These are phyloP conservation scores for Andinoacara biseriatus DNA, from an alignment of 2,113 vertebrate species.

Conservation along the genomic window DNA sequence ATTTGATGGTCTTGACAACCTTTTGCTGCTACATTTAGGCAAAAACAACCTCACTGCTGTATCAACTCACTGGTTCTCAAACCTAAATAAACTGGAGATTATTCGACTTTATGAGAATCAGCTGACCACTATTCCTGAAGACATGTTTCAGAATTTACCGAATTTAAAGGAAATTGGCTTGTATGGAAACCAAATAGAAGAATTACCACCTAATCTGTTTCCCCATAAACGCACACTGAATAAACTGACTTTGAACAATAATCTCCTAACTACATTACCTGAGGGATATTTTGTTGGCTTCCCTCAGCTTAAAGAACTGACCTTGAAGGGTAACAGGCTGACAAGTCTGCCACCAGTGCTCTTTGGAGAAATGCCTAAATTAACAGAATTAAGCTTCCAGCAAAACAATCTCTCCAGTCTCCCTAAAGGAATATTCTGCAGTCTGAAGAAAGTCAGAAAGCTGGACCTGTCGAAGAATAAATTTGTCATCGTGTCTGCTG, in stretches of 20 bases:
- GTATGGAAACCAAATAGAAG: slow-evolving; percentile 71
- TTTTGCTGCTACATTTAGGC: slow-evolving; percentile 74
- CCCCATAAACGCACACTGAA: slow-evolving; percentile 75
- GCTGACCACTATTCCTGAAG: slow-evolving; percentile 73
- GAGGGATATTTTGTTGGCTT: slow-evolving; percentile 76
- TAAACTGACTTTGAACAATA: slow-evolving; percentile 72
- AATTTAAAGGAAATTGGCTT: slow-evolving; percentile 78
- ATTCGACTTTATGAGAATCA: slow-evolving; percentile 83
- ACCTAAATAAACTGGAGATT: slow-evolving; percentile 68
- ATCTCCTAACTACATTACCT: slow-evolving; percentile 78
- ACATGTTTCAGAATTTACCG: slow-evolving; percentile 72
- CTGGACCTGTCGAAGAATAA: slow-evolving; percentile 80
- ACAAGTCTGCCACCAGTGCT: slow-evolving; percentile 69
- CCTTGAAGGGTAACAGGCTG: slow-evolving; percentile 74
- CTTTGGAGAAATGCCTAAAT: slow-evolving; percentile 74
- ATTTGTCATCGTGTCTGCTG: slow-evolving; percentile 67
- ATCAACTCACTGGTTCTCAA: slow-evolving; percentile 70
- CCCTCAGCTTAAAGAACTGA: slow-evolving; percentile 73
- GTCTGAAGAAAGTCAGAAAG: slow-evolving; percentile 74
- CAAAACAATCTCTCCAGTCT: slow-evolving; percentile 76
- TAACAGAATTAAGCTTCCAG: slow-evolving; percentile 76
- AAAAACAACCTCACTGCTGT: slow-evolving; percentile 78
- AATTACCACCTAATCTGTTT: slow-evolving; percentile 76
- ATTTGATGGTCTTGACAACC: slow-evolving; percentile 81
- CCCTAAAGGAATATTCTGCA: slow-evolving; percentile 72